phyloP scores from a whole-genome alignment of 2,888 invertebrate genomes.

The Frankliniella fusca region DNA sequence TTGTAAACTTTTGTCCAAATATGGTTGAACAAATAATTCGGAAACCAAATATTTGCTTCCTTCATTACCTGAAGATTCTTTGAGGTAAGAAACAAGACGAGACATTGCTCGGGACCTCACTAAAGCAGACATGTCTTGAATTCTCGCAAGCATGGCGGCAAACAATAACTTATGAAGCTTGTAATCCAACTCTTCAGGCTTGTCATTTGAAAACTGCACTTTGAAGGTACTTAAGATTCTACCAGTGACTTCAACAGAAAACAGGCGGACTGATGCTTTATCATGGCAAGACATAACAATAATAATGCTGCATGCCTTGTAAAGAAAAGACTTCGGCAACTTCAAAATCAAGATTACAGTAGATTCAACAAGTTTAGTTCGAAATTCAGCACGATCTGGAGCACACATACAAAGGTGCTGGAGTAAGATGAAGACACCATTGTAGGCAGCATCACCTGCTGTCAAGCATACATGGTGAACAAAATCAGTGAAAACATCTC shows the following conservation, averaged over 20 bases:
- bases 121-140: conserved; percentile 55
- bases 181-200: conserved; percentile 25
- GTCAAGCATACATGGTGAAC: conserved; percentile 42
- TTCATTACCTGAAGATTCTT: conserved; percentile 38
- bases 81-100: conserved; percentile 54
- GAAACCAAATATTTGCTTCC: conserved; percentile 39
- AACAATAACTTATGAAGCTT: conserved; percentile 44
- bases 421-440: conserved; percentile 45
- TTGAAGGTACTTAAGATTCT: conserved; percentile 45
- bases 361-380: conserved; percentile 46
- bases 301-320: background rate
- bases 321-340: conserved; percentile 41
- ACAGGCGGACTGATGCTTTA: conserved; percentile 49
- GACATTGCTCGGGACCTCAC: conserved; percentile 60
- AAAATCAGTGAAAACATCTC: conserved; percentile 42
- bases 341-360: conserved; percentile 45
- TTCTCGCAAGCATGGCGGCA: conserved; percentile 53
- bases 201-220: conserved; percentile 29
- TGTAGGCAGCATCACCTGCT: conserved; percentile 42
- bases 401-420: conserved; percentile 49
- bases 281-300: conserved; percentile 43
- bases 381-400: conserved; percentile 49
- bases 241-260: conserved; percentile 52
- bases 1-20: conserved; percentile 22
- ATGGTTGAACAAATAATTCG: conserved; percentile 39